Base-by-base conservation (phyloP, 2,888 invertebrate genomes). In the Exephanes ischioxanthus region DNA sequence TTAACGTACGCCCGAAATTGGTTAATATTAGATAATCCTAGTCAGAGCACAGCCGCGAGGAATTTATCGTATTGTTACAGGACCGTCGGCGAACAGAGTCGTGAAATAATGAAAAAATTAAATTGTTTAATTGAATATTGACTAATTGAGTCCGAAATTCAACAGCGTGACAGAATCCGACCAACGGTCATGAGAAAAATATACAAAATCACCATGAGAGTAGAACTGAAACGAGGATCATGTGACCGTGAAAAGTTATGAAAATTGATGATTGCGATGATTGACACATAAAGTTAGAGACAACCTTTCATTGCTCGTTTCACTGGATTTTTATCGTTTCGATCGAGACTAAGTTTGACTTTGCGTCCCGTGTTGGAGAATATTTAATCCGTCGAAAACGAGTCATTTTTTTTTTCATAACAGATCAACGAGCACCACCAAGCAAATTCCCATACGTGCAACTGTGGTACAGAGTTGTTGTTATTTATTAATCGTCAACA, bases 11-110 rank as follows among this genome's bases (percentile, higher is more conserved):
- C 68, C 26, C 51, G 45, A 75, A 73, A 81, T 81, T 75, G 53
- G 45, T 37, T 61, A 78, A 84, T 78, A 68, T 58, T 72, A 77
- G 77, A 84, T 68, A 80, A 80, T 80, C 51, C 72, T 58, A 61
- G 53, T 45, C 51, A 75, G 61, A 76, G 58, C 45, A 16, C 2
- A n/a, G 16, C 33, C 33, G 7, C 61, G 16, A 30, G 16, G 6
- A 63, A 63, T 63, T 63, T 63, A 30, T 63, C 6, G n/a, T 63
- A 3, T 30, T 30, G n/a, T 63, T 14, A 7, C 16, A 26, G 30
- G 16, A 33, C 16, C 33, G 16, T 6, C 6, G 16, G 16, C 41
- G 53, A 68, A 72, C 16, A 19, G 3, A 19, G 16, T 67, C 67
- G 53, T 1, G 7, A 16, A 33, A 63, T 63, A 16, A 33, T 14